phyloP scores from a whole-genome alignment of 2,113 vertebrate species.

The Ia io region DNA sequence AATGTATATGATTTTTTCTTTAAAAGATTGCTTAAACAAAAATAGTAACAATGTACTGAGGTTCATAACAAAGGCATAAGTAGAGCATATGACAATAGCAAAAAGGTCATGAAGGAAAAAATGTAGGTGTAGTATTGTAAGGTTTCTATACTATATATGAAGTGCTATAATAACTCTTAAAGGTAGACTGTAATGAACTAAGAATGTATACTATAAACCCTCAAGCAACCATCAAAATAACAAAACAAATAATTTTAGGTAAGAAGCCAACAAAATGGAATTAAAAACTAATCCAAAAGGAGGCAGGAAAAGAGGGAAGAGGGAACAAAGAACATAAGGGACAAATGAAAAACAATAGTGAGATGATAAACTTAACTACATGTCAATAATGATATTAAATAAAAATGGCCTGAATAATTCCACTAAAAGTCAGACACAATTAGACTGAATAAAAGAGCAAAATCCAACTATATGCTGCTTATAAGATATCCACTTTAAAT shows the following conservation, averaged over 20 bases:
- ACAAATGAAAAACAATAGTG: not conserved
- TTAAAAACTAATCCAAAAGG: not conserved
- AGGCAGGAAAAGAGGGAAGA: not conserved
- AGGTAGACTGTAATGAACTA: not conserved
- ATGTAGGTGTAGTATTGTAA: not conserved
- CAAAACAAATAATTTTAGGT: not conserved
- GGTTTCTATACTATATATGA: not conserved
- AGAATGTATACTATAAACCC: not conserved
- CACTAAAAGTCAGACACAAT: not conserved
- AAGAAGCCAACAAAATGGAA: not conserved
- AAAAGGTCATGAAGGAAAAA: not conserved
- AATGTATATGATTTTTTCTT: not conserved
- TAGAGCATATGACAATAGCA: not conserved
- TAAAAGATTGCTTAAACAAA: not conserved
- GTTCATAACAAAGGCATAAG: not conserved
- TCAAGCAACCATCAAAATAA: not conserved
- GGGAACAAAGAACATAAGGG: not conserved
- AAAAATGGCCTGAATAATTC: not conserved
- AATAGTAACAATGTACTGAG: not conserved
- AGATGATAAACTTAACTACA: not conserved
- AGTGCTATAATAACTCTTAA: not conserved
- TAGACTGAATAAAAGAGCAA: not conserved
- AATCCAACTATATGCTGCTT: not conserved
- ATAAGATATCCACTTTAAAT: not conserved
- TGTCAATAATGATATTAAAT: not conserved